A percentile compares a stretch with the other conserved stretches of the same genome.
These are phyloP conservation scores for Iphiclides podalirius DNA, from an alignment of 2,888 invertebrate species.

Conservation along the genomic window DNA sequence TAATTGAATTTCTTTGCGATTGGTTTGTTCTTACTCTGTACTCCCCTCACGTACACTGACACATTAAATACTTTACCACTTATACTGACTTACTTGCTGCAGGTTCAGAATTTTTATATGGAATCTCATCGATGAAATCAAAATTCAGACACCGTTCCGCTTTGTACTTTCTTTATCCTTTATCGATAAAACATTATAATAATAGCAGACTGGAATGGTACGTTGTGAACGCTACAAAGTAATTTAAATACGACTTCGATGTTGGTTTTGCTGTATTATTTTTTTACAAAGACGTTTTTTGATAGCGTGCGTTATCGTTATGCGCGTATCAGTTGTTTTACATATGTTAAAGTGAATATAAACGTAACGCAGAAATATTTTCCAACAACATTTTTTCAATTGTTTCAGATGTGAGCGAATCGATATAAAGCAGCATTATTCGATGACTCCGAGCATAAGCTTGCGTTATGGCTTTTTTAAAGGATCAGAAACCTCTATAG, in stretches of 20 bases:
- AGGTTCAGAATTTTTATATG: conserved; percentile 20
- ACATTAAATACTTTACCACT: conserved; percentile 23
- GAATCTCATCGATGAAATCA: conserved; percentile 20
- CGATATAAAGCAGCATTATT: conserved; percentile 47
- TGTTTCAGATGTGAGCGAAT: conserved; percentile 68
- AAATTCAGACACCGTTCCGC: conserved; percentile 15
- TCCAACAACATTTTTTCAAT: too few species aligned
- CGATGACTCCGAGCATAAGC: conserved; percentile 36
- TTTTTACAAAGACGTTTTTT: too few species aligned
- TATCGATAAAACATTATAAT: conserved; percentile 15
- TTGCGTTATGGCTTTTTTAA: conserved; percentile 11
- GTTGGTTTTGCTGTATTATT: too few species aligned
- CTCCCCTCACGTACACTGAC: conserved; percentile 11
- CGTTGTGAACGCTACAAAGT: not conserved
- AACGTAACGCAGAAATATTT: too few species aligned
- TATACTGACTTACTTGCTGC: conserved; percentile 17
- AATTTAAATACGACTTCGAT: too few species aligned
- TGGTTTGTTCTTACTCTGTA: conserved; percentile 5
- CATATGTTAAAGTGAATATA: too few species aligned
- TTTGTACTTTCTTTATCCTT: conserved; percentile 21
- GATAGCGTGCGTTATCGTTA: too few species aligned
- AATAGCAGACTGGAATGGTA: not conserved
- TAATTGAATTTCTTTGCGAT: conserved; percentile 19
- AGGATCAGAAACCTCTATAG: not conserved
- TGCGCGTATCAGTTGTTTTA: too few species aligned